Base-by-base conservation (phyloP, 2,113 vertebrate species). In the Leptobrachium leishanense region DNA sequence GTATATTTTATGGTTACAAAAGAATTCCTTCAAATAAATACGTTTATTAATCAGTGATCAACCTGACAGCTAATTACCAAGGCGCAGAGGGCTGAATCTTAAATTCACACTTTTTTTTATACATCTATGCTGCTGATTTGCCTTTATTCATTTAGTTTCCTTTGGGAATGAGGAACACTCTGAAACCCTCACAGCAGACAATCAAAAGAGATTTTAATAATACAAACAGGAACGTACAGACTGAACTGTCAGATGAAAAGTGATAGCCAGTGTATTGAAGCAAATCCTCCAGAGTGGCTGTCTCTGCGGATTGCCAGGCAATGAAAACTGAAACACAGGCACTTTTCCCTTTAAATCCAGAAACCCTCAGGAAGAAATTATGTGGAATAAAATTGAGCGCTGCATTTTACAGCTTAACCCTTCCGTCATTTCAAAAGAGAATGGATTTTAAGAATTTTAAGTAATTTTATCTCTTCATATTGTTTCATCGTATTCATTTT, bases 241-340 rank as follows among this genome's bases (percentile, higher is more conserved):
- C 55, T 76, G 78, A 80, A 72, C 15, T 67, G 57, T 15, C 82
- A 68, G 71, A 79, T 75, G 71, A 80, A 79, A 81, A 72, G 65
- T 68, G 43, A 83, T 75, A 39, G 0, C n/a, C 9, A 77, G 50
- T 15, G 50, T 44, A 77, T 75, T 68, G 53, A 78, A 81, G 70
- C n/a, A 72, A 64, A 31, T 70, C 81, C 84, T 59, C 77, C 12
- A 42, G 55, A 63, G 50, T 42, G 50, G 41, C 69, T 11, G 64
- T 76, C 82, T 84, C 69, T 54, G 3, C 39, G 63, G 81, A 82
- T 12, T 43, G 81, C 59, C 79, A 84, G 42, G 39, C 40, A 13
- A 55, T 79, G 55, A 72, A 41, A 80, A 80, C 53, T 2, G 59
- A 39, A 82, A n/a, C 77, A 63, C 72, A 68, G 9, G 46, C 71